Conservation (phyloP, 2,113 vertebrate genomes). For the Bagarius yarrelli region DNA sequence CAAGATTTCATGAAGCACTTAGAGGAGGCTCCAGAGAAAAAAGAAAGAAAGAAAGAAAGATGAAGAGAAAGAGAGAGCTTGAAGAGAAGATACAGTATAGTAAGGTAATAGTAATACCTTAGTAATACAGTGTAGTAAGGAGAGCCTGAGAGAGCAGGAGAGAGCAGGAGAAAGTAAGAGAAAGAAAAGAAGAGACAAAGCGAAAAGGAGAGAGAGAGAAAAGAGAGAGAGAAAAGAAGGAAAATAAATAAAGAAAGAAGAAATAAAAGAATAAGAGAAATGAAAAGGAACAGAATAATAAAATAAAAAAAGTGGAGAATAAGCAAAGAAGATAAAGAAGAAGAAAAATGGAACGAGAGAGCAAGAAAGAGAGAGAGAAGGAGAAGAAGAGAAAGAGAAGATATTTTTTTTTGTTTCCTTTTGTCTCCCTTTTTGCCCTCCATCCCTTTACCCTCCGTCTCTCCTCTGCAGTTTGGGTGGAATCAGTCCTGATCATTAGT, state of each 20-base stretch:
- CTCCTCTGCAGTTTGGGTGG: background rate
- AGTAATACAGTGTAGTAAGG: too few species aligned
- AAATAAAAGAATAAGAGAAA: background rate
- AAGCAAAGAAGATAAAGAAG: background rate
- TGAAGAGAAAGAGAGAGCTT: background rate
- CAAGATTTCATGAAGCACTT: too few species aligned
- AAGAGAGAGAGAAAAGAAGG: background rate
- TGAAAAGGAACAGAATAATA: background rate
- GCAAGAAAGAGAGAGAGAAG: background rate
- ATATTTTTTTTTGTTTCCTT: background rate
- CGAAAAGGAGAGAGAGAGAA: too few species aligned
- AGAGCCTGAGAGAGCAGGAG: background rate
- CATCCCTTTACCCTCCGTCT: rapidly evolving
- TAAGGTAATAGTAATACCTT: too few species aligned
- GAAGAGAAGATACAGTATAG: too few species aligned
- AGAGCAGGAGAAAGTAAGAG: background rate
- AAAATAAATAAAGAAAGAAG: background rate
- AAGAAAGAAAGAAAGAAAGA: background rate
- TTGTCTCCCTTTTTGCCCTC: background rate
- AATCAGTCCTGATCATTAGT: background rate
- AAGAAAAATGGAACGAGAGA: background rate
- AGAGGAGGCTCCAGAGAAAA: too few species aligned
- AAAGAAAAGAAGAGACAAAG: background rate
- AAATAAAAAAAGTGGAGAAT: background rate
- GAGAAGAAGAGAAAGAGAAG: too few species aligned